phyloP scores from a whole-genome alignment of 2,797 vertebrate species.

The Liasis olivaceus region DNA sequence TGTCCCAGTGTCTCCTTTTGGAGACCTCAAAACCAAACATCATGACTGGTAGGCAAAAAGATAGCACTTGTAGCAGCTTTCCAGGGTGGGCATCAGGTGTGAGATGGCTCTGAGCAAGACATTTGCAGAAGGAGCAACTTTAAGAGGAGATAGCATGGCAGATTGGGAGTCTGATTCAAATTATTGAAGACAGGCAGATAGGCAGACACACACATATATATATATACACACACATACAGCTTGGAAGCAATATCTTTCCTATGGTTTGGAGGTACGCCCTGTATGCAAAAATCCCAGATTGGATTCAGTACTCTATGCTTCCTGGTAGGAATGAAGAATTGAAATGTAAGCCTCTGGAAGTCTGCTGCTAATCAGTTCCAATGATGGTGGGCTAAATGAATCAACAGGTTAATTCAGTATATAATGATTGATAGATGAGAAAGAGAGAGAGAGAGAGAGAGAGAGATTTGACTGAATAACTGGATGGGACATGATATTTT shows the following conservation, averaged over 20 bases:
- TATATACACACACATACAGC: not conserved
- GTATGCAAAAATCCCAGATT: not conserved
- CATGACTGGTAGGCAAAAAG: not conserved
- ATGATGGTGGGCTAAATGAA: not conserved
- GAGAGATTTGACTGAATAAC: not conserved
- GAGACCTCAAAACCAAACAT: not conserved
- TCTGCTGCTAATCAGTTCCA: not conserved
- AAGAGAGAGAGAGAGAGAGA: not conserved
- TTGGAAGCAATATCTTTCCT: not conserved
- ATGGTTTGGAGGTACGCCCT: not conserved
- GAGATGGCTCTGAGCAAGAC: not conserved
- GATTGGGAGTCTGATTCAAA: not conserved
- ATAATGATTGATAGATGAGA: not conserved
- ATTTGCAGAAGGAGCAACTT: not conserved
- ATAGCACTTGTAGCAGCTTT: not conserved
- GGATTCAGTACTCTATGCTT: not conserved
- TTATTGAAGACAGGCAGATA: not conserved
- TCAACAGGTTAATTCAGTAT: not conserved
- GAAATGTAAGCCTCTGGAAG: not conserved
- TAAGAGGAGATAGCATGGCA: not conserved
- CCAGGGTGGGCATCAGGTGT: not conserved
- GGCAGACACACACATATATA: not conserved
- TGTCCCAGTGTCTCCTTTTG: not conserved
- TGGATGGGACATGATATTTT: not conserved
- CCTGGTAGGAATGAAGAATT: not conserved